A percentile compares a stretch with the other conserved stretches of the same genome.
phyloP scores from a whole-genome alignment of 2,113 vertebrate genomes.

The Stictonetta naevosa region DNA sequence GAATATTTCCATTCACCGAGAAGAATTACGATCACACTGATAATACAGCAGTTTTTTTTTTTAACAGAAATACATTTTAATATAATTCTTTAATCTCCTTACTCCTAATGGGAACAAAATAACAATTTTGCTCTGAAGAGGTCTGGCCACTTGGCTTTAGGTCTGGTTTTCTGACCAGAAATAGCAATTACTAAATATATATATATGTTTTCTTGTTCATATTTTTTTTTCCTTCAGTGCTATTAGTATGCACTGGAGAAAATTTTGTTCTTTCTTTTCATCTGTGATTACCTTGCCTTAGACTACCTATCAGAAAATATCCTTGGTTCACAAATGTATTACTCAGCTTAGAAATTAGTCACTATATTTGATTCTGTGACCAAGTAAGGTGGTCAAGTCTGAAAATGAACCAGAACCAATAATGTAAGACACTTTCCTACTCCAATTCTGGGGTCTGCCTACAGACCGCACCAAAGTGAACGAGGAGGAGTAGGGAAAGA shows the following conservation, averaged over 20 bases:
- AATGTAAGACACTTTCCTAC: background rate
- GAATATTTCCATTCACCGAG: background rate
- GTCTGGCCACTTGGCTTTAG: background rate
- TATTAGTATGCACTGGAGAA: background rate
- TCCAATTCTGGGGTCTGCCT: background rate
- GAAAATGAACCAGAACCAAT: background rate
- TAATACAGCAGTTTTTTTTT: background rate
- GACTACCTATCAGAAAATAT: background rate
- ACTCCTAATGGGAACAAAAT: background rate
- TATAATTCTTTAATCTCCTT: background rate
- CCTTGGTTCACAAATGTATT: background rate
- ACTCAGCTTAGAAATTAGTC: background rate
- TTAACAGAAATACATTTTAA: background rate
- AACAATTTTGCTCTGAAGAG: background rate
- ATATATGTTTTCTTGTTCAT: background rate
- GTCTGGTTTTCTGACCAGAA: background rate
- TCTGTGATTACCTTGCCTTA: background rate
- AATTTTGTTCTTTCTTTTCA: background rate
- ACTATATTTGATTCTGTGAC: background rate
- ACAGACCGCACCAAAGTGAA: background rate
- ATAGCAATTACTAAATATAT: background rate
- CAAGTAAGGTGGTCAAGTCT: background rate
- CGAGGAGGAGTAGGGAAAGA: background rate
- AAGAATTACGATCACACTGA: background rate
- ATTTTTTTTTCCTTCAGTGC: background rate